A percentile compares a stretch with the other conserved stretches of the same genome.
Evolutionary conservation across 2,113 vertebrate species (phyloP).

Genomic region (Amphiprion ocellaris): DNA sequence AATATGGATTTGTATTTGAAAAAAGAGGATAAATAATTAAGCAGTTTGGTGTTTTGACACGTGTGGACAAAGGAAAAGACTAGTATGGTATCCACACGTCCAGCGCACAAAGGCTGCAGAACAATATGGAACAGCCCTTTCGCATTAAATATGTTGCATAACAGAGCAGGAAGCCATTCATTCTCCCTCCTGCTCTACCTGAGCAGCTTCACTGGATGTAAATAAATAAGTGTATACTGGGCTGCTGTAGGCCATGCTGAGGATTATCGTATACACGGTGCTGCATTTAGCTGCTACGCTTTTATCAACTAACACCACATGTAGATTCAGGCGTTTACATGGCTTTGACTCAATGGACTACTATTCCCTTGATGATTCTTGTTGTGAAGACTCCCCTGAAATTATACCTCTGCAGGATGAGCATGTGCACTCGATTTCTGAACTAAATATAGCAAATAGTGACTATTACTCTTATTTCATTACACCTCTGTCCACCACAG

Average conservation of each 20-base stretch:
- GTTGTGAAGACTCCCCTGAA: no score
- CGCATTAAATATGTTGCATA: conserved; percentile 79
- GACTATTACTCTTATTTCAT: no score
- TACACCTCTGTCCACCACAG: no score
- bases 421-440: no score
- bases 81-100: conserved; percentile 83
- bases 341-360: no score
- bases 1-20: conserved; percentile 85
- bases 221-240: conserved; percentile 33
- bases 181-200: conserved; percentile 44
- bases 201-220: conserved; percentile 46
- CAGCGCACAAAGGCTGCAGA: conserved; percentile 81
- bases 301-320: not conserved
- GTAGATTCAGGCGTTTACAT: not conserved
- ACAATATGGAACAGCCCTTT: conserved; percentile 84
- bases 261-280: no score
- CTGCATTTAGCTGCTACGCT: not conserved
- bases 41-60: conserved; percentile 82
- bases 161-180: conserved; percentile 73
- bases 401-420: no score
- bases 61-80: conserved; percentile 83
- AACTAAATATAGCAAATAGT: no score
- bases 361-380: no score
- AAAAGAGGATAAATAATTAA: conserved; percentile 82
- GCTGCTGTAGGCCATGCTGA: not conserved